Conservation (phyloP, 2,797 vertebrate genomes). For the Allobates femoralis region DNA sequence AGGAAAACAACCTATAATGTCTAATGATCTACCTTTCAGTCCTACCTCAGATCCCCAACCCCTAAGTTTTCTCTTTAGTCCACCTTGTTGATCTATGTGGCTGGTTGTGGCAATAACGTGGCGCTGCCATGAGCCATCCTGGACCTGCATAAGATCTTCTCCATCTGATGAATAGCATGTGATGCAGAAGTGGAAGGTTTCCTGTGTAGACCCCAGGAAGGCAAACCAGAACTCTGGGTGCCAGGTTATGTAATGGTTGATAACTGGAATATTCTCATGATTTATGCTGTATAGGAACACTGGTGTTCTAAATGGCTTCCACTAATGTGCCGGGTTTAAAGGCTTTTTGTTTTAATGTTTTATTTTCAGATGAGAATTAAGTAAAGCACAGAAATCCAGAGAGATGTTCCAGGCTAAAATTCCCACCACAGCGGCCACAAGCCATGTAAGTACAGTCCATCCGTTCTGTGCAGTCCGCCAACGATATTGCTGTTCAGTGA, state of each 20-base stretch:
- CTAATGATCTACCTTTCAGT: too few relatives aligned
- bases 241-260: background rate
- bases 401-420: constrained; percentile 61
- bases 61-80: background rate
- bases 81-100: background rate
- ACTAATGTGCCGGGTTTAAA: background rate
- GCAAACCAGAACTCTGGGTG: background rate
- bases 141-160: background rate
- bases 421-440: constrained; percentile 33
- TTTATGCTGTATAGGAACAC: background rate
- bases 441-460: constrained; percentile 53
- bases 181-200: background rate
- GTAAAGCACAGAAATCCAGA: constrained; percentile 8
- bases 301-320: background rate
- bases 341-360: background rate
- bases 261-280: background rate
- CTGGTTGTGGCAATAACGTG: background rate
- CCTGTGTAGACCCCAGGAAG: background rate
- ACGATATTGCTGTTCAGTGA: background rate
- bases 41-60: too few relatives aligned
- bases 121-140: background rate
- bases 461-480: background rate
- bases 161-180: too few relatives aligned
- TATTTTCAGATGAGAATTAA: constrained; percentile 48
- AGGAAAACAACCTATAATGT: background rate